Percentiles rank a stretch among this genome's conserved stretches.
Evolutionary conservation across 2,888 invertebrate species (phyloP).

Genomic region (Melipona beecheii): DNA sequence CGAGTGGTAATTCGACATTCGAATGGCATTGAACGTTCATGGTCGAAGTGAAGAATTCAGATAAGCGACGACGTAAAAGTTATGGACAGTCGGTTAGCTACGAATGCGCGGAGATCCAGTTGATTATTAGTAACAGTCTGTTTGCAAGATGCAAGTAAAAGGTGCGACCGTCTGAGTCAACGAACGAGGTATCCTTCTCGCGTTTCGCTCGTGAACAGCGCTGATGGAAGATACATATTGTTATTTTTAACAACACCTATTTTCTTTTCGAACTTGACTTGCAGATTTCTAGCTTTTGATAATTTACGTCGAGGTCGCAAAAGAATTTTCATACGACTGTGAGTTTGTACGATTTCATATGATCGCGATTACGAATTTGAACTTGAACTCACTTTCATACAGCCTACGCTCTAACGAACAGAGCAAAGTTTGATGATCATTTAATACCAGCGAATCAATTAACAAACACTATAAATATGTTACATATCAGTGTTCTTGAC

Average conservation of each 20-base stretch:
- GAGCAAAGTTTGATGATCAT: no score
- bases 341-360: not conserved
- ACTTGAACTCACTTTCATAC: not conserved
- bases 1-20: not conserved
- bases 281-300: not conserved
- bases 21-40: not conserved
- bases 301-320: not conserved
- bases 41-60: not conserved
- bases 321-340: not conserved
- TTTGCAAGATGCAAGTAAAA: conserved; percentile 17
- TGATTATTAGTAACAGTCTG: conserved; percentile 42
- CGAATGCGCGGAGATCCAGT: not conserved
- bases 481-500: not conserved
- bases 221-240: not conserved
- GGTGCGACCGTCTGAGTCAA: conserved; percentile 4
- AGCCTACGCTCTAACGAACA: not conserved
- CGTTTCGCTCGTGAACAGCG: conserved; percentile 9
- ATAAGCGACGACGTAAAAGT: not conserved
- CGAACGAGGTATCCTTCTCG: conserved; percentile 19
- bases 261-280: not conserved
- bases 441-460: not conserved
- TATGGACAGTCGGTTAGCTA: conserved; percentile 14
- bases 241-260: conserved; percentile 4
- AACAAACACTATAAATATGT: not conserved
- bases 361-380: not conserved